Conservation (phyloP, 2,113 vertebrate genomes). For the Arothron firmamentum region DNA sequence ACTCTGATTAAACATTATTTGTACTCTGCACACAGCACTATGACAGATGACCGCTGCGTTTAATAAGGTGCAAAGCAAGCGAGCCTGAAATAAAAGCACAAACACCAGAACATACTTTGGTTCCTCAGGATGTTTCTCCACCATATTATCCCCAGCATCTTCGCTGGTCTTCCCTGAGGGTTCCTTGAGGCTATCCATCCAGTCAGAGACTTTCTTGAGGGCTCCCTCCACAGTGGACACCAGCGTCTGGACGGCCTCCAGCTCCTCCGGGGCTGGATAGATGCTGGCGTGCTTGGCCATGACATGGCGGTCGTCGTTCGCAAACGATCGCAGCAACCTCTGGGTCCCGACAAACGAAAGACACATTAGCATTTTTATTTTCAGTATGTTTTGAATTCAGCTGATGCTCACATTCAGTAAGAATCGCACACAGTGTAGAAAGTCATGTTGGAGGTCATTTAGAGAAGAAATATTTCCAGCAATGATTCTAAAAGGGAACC, state of each 20-base stretch:
- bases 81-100: neutral
- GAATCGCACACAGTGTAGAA: neutral
- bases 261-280: constrained; percentile 87
- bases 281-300: constrained; percentile 90
- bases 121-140: constrained; percentile 71
- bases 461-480: neutral
- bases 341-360: constrained; percentile 8
- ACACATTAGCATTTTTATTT: neutral
- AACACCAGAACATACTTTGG: constrained; percentile 26
- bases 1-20: neutral
- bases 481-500: neutral
- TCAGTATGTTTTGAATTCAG: neutral
- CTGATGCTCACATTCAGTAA: neutral
- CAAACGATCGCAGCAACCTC: constrained; percentile 59
- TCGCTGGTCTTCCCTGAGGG: constrained; percentile 75
- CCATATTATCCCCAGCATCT: constrained; percentile 65
- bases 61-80: neutral
- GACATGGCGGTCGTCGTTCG: constrained; percentile 84
- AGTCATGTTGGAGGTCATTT: neutral
- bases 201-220: constrained; percentile 90
- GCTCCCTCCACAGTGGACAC: constrained; percentile 91
- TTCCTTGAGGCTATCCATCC: constrained; percentile 81
- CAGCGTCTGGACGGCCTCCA: constrained; percentile 90
- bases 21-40: neutral
- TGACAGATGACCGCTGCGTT: neutral